Evolutionary conservation across 2,888 invertebrate genomes (phyloP).

Genomic region (Pycnomerus fuliginosus): DNA sequence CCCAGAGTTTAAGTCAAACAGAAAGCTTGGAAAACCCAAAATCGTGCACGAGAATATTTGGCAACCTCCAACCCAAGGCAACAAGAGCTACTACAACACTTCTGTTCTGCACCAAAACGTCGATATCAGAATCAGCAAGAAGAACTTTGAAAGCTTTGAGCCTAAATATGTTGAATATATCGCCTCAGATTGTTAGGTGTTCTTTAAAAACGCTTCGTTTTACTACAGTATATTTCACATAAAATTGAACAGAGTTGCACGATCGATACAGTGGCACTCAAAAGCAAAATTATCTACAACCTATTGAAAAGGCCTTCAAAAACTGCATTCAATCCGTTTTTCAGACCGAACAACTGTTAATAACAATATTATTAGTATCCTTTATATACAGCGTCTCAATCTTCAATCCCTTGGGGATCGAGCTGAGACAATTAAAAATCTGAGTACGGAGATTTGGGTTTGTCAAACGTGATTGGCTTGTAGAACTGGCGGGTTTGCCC

Average conservation of each 20-base stretch:
- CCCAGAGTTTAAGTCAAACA: slow-evolving; percentile 35
- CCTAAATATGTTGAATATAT: slow-evolving; percentile 36
- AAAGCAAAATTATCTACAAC: too few relatives aligned
- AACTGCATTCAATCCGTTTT: too few relatives aligned
- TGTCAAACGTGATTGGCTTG: slow-evolving; percentile 71
- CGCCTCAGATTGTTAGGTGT: too few relatives aligned
- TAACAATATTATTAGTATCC: neutral
- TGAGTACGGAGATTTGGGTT: slow-evolving; percentile 22
- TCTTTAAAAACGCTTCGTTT: too few relatives aligned
- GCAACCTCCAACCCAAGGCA: slow-evolving; percentile 32
- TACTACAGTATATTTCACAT: too few relatives aligned
- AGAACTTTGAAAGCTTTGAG: slow-evolving; percentile 28
- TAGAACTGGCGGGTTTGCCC: slow-evolving; percentile 68
- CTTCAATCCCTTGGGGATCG: slow-evolving; percentile 25
- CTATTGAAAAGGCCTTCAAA: too few relatives aligned
- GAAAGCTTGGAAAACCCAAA: slow-evolving; percentile 27
- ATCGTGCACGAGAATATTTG: slow-evolving; percentile 31
- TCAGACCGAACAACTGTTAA: too few relatives aligned
- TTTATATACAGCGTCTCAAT: slow-evolving; percentile 16
- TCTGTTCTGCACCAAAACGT: slow-evolving; percentile 37
- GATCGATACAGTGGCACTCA: too few relatives aligned
- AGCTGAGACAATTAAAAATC: slow-evolving; percentile 16
- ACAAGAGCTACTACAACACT: slow-evolving; percentile 33
- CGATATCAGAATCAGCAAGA: slow-evolving; percentile 34
- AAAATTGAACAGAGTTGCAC: too few relatives aligned